Conservation (phyloP, 2,113 vertebrate species). For the rat (Rattus norvegicus) region GRCr8 NC_086036.1:71016001-71016500, state of each 20-base stretch:
- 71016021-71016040: no score
- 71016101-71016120: neutral
- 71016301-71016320: neutral
- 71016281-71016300: neutral
- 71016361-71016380: neutral
- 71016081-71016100: no score
- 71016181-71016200: neutral
- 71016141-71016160: neutral
- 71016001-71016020: no score
- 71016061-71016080: no score
- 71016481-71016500: neutral
- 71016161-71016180: neutral
- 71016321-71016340: neutral
- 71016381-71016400: neutral
- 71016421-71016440: neutral
- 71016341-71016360: neutral
- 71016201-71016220: neutral
- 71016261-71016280: neutral
- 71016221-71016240: neutral
- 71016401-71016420: neutral
- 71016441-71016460: neutral
- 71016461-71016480: neutral
- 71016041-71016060: no score
- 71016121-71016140: neutral
- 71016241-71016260: neutral